Base-by-base conservation (phyloP, 2,113 vertebrate genomes). In the Cebidichthys violaceus region DNA sequence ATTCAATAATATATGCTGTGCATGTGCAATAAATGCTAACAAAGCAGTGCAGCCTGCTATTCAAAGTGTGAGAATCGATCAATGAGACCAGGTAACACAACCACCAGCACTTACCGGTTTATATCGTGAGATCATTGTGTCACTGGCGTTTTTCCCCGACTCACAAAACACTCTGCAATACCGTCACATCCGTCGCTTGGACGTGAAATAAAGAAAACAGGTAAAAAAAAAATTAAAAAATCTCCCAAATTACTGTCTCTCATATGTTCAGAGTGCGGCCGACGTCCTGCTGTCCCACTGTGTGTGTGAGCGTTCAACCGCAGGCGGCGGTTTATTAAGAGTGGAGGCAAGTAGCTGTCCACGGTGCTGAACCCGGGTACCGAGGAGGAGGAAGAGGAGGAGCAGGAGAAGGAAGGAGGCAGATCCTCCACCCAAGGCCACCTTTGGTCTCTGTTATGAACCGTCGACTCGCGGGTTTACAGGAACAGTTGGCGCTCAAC, bases 331-430 rank as follows among this genome's bases (percentile, higher is more conserved):
- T 69, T 71, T 29, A 61, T 70, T 27, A 59, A 82, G 75, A 54
- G 22, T 31, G 79, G 70, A 4, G 68, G 52, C 22, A 9, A 92
- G 91, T 94, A 93, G 91, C 95, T 96, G 83, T 88, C 94, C 95
- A 62, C 80, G 94, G 95, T 96, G 88, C 95, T 96, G 94, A 95
- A 94, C 85, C 61, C 37, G 77, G 82, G 77, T 9, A 55, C 68
- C 10, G 22, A 24, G 43, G 39, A 81, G 83, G 55, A 68, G 75
- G 61, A 70, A 27, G 39, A 68, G 39, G 75, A 70, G 54, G 62
- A 69, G 60, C 45, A 57, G 35, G 18, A 54, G 13, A 37, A 57
- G 18, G 60, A 60, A 47, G 39, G 59, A 33, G 74, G 75, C 37
- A 67, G 80, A 64, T 79, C 82, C 39, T 65, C 43, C 39, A 57